Conservation (phyloP, 1,140 invertebrate species). For the Drosophila nebulosa region DNA sequence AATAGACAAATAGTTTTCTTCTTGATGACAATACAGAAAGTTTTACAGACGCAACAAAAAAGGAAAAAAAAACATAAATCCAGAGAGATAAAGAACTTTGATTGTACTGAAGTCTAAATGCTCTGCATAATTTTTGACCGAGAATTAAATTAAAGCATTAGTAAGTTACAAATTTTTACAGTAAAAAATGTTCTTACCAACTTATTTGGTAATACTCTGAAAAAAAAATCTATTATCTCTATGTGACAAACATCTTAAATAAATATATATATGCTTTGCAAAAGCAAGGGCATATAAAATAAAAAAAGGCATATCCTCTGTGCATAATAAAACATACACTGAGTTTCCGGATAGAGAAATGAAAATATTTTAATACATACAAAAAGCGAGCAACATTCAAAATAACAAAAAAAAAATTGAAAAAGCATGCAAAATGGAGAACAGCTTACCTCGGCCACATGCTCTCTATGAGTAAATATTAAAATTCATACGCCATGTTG, state of each 20-base stretch:
- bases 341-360: slow-evolving; percentile 15
- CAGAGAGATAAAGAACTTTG: slow-evolving; percentile 12
- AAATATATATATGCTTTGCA: no score
- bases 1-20: slow-evolving; percentile 74
- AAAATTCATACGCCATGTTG: slow-evolving; percentile 77
- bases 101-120: slow-evolving; percentile 37
- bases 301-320: slow-evolving; percentile 1
- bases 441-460: slow-evolving; percentile 29
- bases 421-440: slow-evolving; percentile 21
- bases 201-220: no score
- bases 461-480: slow-evolving; percentile 59
- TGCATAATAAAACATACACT: slow-evolving; percentile 4
- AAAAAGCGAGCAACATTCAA: slow-evolving; percentile 6
- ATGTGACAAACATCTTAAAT: neutral
- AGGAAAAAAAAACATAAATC: slow-evolving; percentile 25
- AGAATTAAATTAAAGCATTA: neutral
- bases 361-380: slow-evolving; percentile 42
- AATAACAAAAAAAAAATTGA: slow-evolving; percentile 4
- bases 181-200: neutral
- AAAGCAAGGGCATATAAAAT: no score
- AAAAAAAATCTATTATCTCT: no score
- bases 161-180: neutral
- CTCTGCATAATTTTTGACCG: neutral
- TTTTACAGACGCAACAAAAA: slow-evolving; percentile 56
- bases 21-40: slow-evolving; percentile 75